phyloP scores from a whole-genome alignment of 2,888 invertebrate species.

The Tenthredo notha region DNA sequence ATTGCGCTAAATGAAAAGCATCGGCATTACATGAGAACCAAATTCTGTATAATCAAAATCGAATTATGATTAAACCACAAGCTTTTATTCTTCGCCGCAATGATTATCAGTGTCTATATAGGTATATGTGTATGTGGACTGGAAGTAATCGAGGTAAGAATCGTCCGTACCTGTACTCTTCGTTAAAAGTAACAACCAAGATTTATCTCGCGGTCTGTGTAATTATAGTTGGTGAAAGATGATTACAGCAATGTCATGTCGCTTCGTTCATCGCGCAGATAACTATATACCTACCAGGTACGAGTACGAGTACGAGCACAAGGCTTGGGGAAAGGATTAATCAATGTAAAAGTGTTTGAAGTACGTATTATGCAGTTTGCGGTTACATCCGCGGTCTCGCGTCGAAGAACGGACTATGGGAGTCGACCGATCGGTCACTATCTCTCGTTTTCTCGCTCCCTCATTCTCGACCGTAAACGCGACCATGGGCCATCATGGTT shows the following conservation, averaged over 20 bases:
- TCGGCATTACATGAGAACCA: background rate
- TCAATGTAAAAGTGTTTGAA: slow-evolving; percentile 18
- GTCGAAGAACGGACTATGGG: background rate
- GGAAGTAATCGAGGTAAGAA: slow-evolving; percentile 6
- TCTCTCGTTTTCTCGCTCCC: slow-evolving; percentile 25
- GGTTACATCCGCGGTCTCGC: slow-evolving; percentile 27
- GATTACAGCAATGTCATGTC: slow-evolving; percentile 31
- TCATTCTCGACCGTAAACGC: slow-evolving; percentile 72
- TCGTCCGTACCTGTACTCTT: background rate
- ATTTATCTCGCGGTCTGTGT: slow-evolving; percentile 1
- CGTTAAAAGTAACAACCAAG: background rate
- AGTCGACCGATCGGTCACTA: slow-evolving; percentile 28
- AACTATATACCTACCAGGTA: background rate
- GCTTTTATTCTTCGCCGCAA: background rate
- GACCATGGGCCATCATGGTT: slow-evolving; percentile 71
- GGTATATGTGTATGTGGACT: background rate
- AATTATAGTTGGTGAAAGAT: slow-evolving; percentile 25
- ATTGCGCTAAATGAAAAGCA: background rate
- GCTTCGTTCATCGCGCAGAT: background rate
- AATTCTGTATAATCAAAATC: background rate
- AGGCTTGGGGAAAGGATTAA: slow-evolving; percentile 1
- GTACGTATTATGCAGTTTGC: slow-evolving; percentile 38
- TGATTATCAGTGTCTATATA: background rate
- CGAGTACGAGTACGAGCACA: background rate
- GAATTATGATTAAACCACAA: background rate